A percentile compares a stretch with the other conserved stretches of the same genome.
Conservation (phyloP, 2,113 vertebrate genomes). For the Sterrhoptilus dennistouni region DNA sequence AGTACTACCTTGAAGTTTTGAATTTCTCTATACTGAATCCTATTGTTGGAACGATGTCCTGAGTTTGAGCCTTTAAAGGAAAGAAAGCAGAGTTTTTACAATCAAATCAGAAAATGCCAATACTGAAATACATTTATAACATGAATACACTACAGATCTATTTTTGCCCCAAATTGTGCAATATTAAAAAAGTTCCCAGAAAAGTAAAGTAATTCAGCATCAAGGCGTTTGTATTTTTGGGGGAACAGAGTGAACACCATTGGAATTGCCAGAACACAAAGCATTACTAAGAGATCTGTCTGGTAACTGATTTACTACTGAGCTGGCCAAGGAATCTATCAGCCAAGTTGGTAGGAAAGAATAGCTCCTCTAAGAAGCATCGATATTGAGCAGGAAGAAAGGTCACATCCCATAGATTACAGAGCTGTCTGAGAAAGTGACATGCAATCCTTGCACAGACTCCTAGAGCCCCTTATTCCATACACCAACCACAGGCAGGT, state of each 20-base stretch:
- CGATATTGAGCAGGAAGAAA: not conserved
- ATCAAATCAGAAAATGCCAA: not conserved
- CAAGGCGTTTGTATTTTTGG: not conserved
- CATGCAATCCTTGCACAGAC: not conserved
- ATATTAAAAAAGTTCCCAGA: not conserved
- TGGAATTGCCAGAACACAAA: not conserved
- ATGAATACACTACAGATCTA: not conserved
- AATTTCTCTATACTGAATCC: conserved; percentile 99
- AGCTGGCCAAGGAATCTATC: not conserved
- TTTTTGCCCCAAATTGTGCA: not conserved
- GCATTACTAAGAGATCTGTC: not conserved
- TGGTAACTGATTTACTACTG: not conserved
- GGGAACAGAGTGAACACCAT: not conserved
- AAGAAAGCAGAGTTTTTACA: not conserved
- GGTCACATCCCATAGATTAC: not conserved
- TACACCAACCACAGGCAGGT: not conserved
- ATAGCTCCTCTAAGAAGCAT: not conserved
- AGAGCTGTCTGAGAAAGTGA: not conserved
- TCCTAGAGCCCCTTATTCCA: not conserved
- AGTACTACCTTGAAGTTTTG: conserved; percentile 93
- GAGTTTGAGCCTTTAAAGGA: conserved; percentile 87
- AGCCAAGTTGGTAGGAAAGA: not conserved
- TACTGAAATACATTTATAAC: not conserved
- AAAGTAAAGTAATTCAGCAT: not conserved
- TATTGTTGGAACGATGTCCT: conserved; percentile 98